Conservation (phyloP, 2,888 invertebrate genomes). For the Acronicta leporina region DNA sequence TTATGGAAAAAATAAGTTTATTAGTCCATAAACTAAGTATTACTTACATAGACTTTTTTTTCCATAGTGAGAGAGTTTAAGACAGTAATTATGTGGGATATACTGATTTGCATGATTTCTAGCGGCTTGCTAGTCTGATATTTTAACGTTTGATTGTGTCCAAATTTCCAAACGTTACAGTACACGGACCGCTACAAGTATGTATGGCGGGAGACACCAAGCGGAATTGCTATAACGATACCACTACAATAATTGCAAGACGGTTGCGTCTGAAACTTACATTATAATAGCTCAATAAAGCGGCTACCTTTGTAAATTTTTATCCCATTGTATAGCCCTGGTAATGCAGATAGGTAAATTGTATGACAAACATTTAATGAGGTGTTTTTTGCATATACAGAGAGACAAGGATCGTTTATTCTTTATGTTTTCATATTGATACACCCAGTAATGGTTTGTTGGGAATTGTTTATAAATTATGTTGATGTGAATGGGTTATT, state of each 20-base stretch:
- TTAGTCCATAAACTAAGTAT: no score
- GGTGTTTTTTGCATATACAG: conserved; percentile 76
- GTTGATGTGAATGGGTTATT: conserved; percentile 72
- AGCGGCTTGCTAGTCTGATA: no score
- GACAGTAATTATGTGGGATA: no score
- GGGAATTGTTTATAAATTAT: conserved; percentile 74
- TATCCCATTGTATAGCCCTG: conserved; percentile 73
- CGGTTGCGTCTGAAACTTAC: conserved; percentile 41
- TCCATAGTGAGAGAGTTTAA: no score
- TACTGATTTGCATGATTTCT: no score
- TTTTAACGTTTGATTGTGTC: no score
- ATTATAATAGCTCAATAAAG: conserved; percentile 37
- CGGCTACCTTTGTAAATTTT: conserved; percentile 77
- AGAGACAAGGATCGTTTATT: conserved; percentile 61
- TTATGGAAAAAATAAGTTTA: no score
- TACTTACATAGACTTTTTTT: no score
- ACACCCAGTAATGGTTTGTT: conserved; percentile 61
- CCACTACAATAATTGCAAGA: conserved; percentile 33
- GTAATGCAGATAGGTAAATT: conserved; percentile 71
- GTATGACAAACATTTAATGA: conserved; percentile 79
- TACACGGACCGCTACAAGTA: no score
- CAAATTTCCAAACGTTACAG: no score
- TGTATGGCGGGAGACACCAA: neutral
- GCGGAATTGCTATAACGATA: conserved; percentile 28
- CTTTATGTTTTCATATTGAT: conserved; percentile 66